Base-by-base conservation (phyloP, 2,888 invertebrate species). In the Cephus spinipes region DNA sequence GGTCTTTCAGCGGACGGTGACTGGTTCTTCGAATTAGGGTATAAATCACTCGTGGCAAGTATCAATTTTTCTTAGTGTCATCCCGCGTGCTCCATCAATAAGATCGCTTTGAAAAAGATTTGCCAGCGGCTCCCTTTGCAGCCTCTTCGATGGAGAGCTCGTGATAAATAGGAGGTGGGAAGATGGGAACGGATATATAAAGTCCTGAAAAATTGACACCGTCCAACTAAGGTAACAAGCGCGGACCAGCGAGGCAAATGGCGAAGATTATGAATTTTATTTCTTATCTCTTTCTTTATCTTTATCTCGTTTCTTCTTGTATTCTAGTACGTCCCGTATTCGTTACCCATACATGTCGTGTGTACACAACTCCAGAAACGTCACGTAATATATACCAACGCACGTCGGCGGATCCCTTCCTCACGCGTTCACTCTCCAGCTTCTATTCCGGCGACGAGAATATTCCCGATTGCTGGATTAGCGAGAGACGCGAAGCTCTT, bases 191-290 rank as follows among this genome's bases (percentile, higher is more conserved):
- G 74, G 73, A 78, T 40, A 73, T 76, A 79, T 77, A 80, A 83
- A 85, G 78, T 81, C 73, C 77, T 85, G 85, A 85, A 85, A 85
- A 85, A 85, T 85, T 83, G 85, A 83, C 80, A 83, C 77, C 80
- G 78, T 73, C 77, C 79, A 68, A 33, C 69, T 73, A 80, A 79
- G 74, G 78, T 84, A 83, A 81, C 85, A 82, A 83, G 76, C 77
- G 12, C 35, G 81, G 81, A 80, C 80, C 76, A 73, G 30, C 74
- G 74, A n/a, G 74, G 74, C 4, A n/a, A 40, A 74, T 30, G 23
- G 12, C 35, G 35, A 33, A 23, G 9, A 33, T 33, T 71, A 33
- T 12, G 32, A 23, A 11, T 32, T n/a, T 71, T 33, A 11, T 71
- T 71, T 71, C 71, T 31, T 71, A 32, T 71, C 31, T 33, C 3